phyloP scores from a whole-genome alignment of 2,888 invertebrate genomes.

The Ephialtes manifestator region DNA sequence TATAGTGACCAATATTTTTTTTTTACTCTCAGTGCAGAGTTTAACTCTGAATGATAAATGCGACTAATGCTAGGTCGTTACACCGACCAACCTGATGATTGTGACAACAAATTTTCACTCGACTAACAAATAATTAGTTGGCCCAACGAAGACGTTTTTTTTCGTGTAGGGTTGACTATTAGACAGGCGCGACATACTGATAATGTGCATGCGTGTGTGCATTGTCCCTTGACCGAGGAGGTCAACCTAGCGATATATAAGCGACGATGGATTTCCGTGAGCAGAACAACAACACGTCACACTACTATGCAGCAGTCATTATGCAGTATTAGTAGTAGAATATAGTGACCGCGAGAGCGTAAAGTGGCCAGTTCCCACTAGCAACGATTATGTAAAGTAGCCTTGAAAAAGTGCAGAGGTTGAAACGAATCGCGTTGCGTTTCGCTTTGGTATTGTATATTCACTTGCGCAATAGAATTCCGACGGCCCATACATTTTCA shows the following conservation, averaged over 20 bases:
- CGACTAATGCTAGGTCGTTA: too few relatives aligned
- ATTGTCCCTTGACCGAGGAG: constrained; percentile 59
- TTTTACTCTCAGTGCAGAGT: too few relatives aligned
- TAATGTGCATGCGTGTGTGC: constrained; percentile 24
- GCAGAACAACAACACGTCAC: constrained; percentile 21
- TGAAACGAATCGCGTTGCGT: constrained; percentile 68
- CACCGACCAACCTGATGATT: too few relatives aligned
- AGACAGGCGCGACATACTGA: neutral
- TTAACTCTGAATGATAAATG: too few relatives aligned
- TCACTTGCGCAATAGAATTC: constrained; percentile 57
- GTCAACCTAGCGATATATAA: constrained; percentile 48
- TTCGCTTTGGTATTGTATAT: constrained; percentile 49
- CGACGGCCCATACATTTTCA: constrained; percentile 42
- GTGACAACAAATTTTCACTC: too few relatives aligned
- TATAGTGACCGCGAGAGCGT: constrained; percentile 61
- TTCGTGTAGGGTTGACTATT: constrained; percentile 5
- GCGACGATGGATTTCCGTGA: constrained; percentile 52
- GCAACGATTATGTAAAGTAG: constrained; percentile 77
- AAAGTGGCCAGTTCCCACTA: constrained; percentile 62
- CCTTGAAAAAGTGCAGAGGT: constrained; percentile 78
- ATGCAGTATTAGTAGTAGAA: constrained; percentile 37
- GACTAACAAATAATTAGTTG: too few relatives aligned
- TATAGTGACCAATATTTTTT: too few relatives aligned
- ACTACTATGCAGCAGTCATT: constrained; percentile 5
- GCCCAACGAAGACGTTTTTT: too few relatives aligned